Evolutionary conservation across 1,140 invertebrate genomes (phyloP).

Genomic region (Sycobia sp.): DNA sequence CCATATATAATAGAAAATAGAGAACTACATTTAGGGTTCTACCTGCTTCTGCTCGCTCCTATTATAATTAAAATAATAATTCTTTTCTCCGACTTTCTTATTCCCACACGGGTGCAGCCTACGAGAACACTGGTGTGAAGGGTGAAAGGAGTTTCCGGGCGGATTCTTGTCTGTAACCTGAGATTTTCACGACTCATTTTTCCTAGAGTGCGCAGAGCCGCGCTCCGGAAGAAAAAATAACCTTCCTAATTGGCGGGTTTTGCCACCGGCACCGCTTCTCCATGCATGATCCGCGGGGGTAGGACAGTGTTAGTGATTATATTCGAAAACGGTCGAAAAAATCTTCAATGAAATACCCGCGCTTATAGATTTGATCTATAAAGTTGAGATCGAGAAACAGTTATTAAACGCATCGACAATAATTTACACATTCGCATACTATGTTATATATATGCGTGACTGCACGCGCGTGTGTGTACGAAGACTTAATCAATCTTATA

Average conservation of each 20-base stretch:
- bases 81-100: slow-evolving; percentile 46
- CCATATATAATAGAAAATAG: slow-evolving; percentile 19
- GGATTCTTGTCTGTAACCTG: slow-evolving; percentile 23
- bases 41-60: not conserved
- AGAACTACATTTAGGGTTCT: not conserved
- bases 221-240: slow-evolving; percentile 19
- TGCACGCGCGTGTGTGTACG: too few species aligned
- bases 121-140: too few species aligned
- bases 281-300: too few species aligned
- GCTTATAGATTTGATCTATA: slow-evolving; percentile 15
- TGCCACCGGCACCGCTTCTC: not conserved
- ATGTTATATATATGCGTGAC: too few species aligned
- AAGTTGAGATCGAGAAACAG: too few species aligned
- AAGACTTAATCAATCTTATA: too few species aligned
- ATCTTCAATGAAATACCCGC: slow-evolving; percentile 3
- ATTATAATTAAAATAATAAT: slow-evolving; percentile 50
- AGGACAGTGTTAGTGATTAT: too few species aligned
- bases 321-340: slow-evolving; percentile 28
- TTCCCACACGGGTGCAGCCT: slow-evolving; percentile 42
- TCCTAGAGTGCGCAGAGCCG: slow-evolving; percentile 19
- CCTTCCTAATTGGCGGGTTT: slow-evolving; percentile 24
- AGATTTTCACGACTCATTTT: slow-evolving; percentile 26
- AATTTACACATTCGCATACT: too few species aligned
- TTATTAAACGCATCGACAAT: too few species aligned
- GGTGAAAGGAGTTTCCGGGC: not conserved